Base-by-base conservation (phyloP, 2,797 vertebrate species). In the Tamandua tetradactyla region DNA sequence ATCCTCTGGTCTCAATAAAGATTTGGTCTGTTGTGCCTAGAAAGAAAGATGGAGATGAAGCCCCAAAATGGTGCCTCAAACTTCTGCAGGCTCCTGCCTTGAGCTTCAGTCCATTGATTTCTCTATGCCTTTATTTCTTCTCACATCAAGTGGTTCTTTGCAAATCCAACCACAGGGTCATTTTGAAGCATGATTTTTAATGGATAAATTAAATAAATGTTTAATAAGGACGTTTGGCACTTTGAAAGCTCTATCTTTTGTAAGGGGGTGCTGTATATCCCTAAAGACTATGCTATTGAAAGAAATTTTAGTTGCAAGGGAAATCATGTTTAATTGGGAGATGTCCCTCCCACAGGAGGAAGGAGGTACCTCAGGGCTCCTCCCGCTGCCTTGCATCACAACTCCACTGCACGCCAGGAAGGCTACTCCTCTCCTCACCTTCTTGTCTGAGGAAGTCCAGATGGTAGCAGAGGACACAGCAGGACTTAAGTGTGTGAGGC, bases 41-140 rank as follows among this genome's bases (percentile, higher is more conserved):
- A 68, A 52, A 62, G 82, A 87, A 68, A 90, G 59, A 72, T 22
- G 15, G 44, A 94, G 59, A 87, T 12, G 13, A 35, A 89, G 35
- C 18, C 49, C 47, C 27, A 44, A 15, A 69, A 44, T 25, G 59
- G 37, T 23, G 32, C 12, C 87, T 18, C 61, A n/a, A 74, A 18
- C 12, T 80, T 72, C 84, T 87, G 30, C 32, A 66, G 64, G 7
- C 27, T 55, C 49, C 64, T 66, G 23, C 57, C 4, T 1, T 10
- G 32, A 49, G 14, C 14, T 52, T 68, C 32, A 82, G 66, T 59
- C 42, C n/a, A 23, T 42, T 42, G 27, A 35, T 61, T 91, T 86
- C 12, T 82, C n/a, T 64, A 23, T 87, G 78, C 61, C 79, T 92
- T 78, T 82, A 59, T 72, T 71, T 87, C 89, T 64, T 74, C 74